Conservation (phyloP, 1,140 invertebrate species). For the Steinernema feltiae region DNA sequence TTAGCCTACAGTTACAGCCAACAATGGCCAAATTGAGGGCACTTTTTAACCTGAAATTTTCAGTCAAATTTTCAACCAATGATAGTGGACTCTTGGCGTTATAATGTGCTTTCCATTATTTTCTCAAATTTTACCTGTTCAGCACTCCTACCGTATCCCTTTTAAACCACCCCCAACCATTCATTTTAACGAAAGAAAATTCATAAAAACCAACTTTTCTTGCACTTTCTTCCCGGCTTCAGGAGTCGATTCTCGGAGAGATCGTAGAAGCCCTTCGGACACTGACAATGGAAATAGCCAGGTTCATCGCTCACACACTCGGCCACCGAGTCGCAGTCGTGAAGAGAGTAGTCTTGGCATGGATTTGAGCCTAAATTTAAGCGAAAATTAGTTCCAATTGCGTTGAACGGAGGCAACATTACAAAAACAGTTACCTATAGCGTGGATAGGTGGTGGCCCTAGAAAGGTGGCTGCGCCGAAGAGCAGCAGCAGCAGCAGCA, state of each 20-base stretch:
- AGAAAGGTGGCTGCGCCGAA: not conserved
- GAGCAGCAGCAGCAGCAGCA: not conserved
- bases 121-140: too few species aligned
- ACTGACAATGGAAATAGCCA: conserved; percentile 55
- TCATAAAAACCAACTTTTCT: conserved; percentile 43
- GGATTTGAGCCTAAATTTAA: conserved; percentile 47
- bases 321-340: conserved; percentile 54
- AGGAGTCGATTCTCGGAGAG: conserved; percentile 35
- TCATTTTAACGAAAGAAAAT: too few species aligned
- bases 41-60: too few species aligned
- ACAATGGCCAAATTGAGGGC: too few species aligned
- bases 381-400: too few species aligned
- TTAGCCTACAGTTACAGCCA: too few species aligned
- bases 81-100: too few species aligned
- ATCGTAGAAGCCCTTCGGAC: conserved; percentile 53
- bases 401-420: not conserved
- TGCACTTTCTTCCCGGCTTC: conserved; percentile 52
- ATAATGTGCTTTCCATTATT: too few species aligned
- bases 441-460: not conserved
- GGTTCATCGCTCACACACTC: conserved; percentile 56
- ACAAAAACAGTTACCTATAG: not conserved
- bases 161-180: too few species aligned
- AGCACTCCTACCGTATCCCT: too few species aligned
- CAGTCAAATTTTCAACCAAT: too few species aligned
- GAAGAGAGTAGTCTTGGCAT: conserved; percentile 55